Evolutionary conservation across 92 coral and sea anemone genomes (phyloP), one percentile per base, ranked within the genome.

Genomic region (Palythoa grandis): DNA sequence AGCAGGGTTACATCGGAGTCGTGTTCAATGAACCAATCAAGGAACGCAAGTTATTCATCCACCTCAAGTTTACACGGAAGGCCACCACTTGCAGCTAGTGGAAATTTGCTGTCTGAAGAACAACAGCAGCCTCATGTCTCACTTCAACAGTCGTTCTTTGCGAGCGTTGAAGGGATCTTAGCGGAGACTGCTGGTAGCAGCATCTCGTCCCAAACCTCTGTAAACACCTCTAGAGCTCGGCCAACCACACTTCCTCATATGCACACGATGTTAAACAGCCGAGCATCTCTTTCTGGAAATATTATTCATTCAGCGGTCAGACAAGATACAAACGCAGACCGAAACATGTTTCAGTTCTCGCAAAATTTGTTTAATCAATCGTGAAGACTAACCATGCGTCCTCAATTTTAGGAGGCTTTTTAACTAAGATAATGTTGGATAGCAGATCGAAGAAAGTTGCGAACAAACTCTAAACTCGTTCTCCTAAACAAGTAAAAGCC

Each of bases 221-320:
- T 6, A 19, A 65, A 69, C 63, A 22, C 60, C 19, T 37, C 67
- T 13, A 84, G 79, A 84, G 24, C 61, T 47, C 72, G 74, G 7
- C 54, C 91, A 38, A 50, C 73, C 77, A 61, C 77, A 7, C 87
- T 91, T 47, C 93, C 93, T 70, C 93, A 91, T 71, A 86, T 91
- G 91, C 91, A 91, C 89, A 91, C 91, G 1, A 88, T 91, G 71
- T 74, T 91, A 48, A 80, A 43, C 9, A 29, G 72, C 77, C 89
- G 78, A 69, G 82, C 78, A 72, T 43, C 82, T 57, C 52, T 39
- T 29, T 69, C 86, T 25, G 80, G 70, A 25, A 83, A 86, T 50
- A 69, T 82, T 39, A 78, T 60, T 23, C 68, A 88, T 38, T 74
- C 86, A 13, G 82, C 76, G 0, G 72, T 86, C 43, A 58, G 78